A percentile compares a stretch with the other conserved stretches of the same genome.
phyloP scores from a whole-genome alignment of 2,797 vertebrate species.

The Garrulus glandarius region DNA sequence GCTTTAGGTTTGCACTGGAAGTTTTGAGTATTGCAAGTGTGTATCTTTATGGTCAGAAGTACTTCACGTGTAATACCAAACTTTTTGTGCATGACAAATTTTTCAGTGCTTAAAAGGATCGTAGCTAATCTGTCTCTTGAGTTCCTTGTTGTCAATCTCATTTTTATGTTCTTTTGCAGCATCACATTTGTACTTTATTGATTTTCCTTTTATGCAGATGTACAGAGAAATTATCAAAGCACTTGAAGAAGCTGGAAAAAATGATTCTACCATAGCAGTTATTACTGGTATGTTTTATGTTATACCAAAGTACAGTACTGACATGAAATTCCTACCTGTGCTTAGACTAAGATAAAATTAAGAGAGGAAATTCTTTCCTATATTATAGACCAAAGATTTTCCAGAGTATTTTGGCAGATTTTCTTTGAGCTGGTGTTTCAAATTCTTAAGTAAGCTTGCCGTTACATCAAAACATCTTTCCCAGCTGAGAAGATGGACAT shows the following conservation, averaged over 20 bases:
- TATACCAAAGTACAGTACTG: not conserved
- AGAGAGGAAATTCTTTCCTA: not conserved
- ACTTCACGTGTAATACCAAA: not conserved
- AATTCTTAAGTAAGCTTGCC: not conserved
- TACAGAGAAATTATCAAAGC: slow-evolving; percentile 86
- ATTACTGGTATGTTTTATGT: slow-evolving; percentile 81
- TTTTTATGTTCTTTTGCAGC: not conserved
- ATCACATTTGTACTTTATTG: not conserved
- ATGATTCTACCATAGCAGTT: slow-evolving; percentile 84
- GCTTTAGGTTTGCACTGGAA: not conserved
- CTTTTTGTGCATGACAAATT: not conserved
- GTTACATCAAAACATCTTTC: not conserved
- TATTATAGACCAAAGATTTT: not conserved
- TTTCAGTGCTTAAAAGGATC: not conserved
- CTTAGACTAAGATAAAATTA: not conserved
- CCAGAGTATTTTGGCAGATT: not conserved
- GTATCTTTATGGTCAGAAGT: not conserved
- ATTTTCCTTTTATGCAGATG: slow-evolving; percentile 78
- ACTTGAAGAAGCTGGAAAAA: slow-evolving; percentile 83
- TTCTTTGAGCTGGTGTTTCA: not conserved
- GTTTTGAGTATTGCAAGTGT: not conserved
- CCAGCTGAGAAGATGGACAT: not conserved
- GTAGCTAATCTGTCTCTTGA: not conserved
- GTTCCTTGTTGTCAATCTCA: not conserved
- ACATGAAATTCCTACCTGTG: not conserved